Percentiles rank a stretch among this genome's conserved stretches.
Conservation (phyloP, 2,797 vertebrate species). For the Cossypha heuglini region DNA sequence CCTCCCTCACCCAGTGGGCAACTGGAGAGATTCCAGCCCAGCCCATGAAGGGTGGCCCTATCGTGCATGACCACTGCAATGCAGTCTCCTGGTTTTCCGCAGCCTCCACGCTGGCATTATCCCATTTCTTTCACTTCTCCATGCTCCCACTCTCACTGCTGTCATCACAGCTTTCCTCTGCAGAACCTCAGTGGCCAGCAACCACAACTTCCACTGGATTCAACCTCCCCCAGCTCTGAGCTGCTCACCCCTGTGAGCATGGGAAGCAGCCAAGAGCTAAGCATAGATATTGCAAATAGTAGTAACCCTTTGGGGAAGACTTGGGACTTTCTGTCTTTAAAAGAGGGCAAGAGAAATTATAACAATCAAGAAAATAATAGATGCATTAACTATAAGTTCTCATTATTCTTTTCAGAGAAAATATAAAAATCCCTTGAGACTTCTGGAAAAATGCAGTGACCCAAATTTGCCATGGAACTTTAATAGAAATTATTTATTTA, state of each 20-base stretch:
- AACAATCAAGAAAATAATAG: neutral
- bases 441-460: neutral
- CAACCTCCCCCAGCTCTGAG: neutral
- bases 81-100: neutral
- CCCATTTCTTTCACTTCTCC: neutral
- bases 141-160: neutral
- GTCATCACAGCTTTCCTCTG: neutral
- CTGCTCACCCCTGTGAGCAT: neutral
- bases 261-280: neutral
- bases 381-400: neutral
- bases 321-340: neutral
- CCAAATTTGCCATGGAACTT: neutral
- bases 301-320: neutral
- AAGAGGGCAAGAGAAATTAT: neutral
- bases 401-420: neutral
- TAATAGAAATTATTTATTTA: neutral
- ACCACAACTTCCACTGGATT: neutral
- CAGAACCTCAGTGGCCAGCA: neutral
- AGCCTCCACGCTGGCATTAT: neutral
- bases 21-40: neutral
- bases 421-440: neutral
- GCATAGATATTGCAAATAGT: accelerated
- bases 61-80: neutral
- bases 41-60: neutral
- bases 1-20: neutral